A percentile compares a stretch with the other conserved stretches of the same genome.
phyloP scores from a whole-genome alignment of 2,797 vertebrate species.

The Premnoplex brunnescens region DNA sequence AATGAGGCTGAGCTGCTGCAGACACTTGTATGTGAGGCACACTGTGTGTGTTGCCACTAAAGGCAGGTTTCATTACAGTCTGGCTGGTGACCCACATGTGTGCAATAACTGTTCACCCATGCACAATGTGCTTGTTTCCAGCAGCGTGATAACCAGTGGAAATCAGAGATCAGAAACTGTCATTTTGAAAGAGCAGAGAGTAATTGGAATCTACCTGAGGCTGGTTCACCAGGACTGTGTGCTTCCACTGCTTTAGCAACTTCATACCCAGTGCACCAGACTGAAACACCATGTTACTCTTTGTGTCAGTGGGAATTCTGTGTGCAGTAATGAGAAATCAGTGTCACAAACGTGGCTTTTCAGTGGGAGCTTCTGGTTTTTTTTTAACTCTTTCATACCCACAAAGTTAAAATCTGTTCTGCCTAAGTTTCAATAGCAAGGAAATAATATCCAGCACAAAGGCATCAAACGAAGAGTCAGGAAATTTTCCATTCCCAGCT shows the following conservation, averaged over 20 bases:
- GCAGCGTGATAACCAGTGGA: neutral
- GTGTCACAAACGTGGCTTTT: neutral
- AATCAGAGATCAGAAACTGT: slow-evolving; percentile 21
- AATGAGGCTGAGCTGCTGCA: neutral
- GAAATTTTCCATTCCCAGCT: neutral
- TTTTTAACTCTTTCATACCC: neutral
- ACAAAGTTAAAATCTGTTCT: neutral
- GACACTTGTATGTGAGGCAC: neutral
- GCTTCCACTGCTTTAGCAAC: neutral
- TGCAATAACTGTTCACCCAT: neutral
- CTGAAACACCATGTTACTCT: neutral
- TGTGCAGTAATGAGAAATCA: neutral
- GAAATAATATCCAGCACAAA: neutral
- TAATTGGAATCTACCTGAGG: slow-evolving; percentile 21
- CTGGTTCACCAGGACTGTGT: neutral
- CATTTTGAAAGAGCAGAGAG: slow-evolving; percentile 21
- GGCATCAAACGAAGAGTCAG: neutral
- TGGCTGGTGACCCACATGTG: slow-evolving; percentile 6
- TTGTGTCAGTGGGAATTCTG: neutral
- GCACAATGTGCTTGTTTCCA: neutral
- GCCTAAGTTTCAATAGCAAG: neutral
- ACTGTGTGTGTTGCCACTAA: neutral
- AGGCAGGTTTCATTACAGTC: neutral
- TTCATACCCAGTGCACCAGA: neutral
- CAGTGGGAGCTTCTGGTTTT: neutral